Evolutionary conservation across 1,140 invertebrate species (phyloP).

Genomic region (Mamestra configurata): DNA sequence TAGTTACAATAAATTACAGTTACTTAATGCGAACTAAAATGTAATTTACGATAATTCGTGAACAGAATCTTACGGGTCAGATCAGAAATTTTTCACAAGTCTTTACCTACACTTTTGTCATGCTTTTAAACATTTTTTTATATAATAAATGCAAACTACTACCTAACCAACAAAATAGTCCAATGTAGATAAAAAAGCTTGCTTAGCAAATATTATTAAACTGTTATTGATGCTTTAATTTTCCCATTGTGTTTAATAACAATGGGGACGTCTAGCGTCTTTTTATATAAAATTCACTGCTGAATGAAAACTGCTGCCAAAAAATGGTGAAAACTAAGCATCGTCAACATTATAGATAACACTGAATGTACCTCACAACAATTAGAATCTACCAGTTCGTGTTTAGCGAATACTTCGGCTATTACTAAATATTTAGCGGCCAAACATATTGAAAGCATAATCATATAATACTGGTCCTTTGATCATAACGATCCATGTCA

Average conservation of each 20-base stretch:
- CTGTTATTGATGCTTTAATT: slow-evolving; percentile 35
- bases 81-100: slow-evolving; percentile 45
- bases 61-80: slow-evolving; percentile 69
- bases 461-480: not conserved
- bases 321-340: slow-evolving; percentile 34
- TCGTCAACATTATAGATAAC: slow-evolving; percentile 41
- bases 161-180: slow-evolving; percentile 62
- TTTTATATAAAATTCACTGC: not conserved
- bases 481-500: not conserved
- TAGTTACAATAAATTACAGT: slow-evolving; percentile 88
- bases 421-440: slow-evolving; percentile 32
- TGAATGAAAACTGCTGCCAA: not conserved
- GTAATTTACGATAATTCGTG: slow-evolving; percentile 81
- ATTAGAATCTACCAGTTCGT: slow-evolving; percentile 49
- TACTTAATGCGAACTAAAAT: slow-evolving; percentile 86
- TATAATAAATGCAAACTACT: slow-evolving; percentile 65
- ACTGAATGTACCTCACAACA: slow-evolving; percentile 50
- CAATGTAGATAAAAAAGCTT: slow-evolving; percentile 63
- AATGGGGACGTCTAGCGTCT: slow-evolving; percentile 13
- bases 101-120: slow-evolving; percentile 65
- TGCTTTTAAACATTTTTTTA: slow-evolving; percentile 58
- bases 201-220: slow-evolving; percentile 59
- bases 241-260: slow-evolving; percentile 17
- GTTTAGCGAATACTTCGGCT: slow-evolving; percentile 37
- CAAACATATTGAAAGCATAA: slow-evolving; percentile 22